These are phyloP conservation scores for Sarcophilus harrisii DNA, from an alignment of 2,797 vertebrate genomes.

Conservation along the genomic window DNA sequence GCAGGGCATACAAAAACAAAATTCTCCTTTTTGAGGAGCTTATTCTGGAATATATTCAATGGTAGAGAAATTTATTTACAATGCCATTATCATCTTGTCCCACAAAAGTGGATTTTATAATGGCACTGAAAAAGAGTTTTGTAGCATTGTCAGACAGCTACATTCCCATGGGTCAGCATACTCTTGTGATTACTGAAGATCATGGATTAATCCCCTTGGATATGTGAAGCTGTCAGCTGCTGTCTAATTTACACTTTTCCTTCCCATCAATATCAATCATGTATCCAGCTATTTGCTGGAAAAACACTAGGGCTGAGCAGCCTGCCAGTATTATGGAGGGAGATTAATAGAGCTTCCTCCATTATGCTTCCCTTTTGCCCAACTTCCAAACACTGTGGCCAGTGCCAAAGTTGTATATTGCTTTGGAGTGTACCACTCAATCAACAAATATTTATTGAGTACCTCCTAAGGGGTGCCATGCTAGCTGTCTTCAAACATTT, in stretches of 20 bases:
- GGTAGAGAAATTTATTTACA: background rate
- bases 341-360: background rate
- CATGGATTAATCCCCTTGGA: background rate
- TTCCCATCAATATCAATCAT: fast-evolving
- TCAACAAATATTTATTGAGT: fast-evolving
- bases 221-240: background rate
- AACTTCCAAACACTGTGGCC: fast-evolving
- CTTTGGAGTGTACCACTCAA: fast-evolving
- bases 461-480: fast-evolving
- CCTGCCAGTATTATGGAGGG: background rate
- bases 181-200: background rate
- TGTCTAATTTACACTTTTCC: fast-evolving
- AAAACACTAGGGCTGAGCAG: background rate
- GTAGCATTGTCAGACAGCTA: background rate
- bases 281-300: background rate
- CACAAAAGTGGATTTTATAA: too few species aligned
- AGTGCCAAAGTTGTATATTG: fast-evolving
- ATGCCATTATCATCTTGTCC: background rate
- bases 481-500: background rate
- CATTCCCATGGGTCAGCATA: background rate
- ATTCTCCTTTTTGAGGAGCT: background rate
- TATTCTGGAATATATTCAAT: background rate
- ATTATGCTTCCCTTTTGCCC: background rate
- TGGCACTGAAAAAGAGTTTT: background rate
- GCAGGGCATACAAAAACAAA: background rate